Evolutionary conservation across 2,888 invertebrate species (phyloP).

Genomic region (Caenorhabditis plicata): DNA sequence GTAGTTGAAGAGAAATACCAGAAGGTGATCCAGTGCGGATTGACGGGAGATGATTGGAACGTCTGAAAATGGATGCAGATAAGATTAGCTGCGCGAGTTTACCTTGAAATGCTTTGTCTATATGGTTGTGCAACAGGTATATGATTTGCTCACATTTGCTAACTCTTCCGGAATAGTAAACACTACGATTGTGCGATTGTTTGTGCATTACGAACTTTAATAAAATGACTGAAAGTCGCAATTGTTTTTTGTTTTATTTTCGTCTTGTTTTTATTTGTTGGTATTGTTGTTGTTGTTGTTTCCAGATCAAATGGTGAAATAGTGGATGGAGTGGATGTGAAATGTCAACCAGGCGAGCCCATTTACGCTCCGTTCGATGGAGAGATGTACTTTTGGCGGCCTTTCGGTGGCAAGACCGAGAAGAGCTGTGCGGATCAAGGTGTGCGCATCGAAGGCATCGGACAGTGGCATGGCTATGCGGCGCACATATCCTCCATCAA

Average conservation of each 20-base stretch:
- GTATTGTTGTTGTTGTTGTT: background rate
- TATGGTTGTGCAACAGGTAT: conserved; percentile 22
- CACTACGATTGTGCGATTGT: too few species aligned
- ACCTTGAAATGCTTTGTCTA: conserved; percentile 34
- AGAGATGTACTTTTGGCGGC: conserved; percentile 51
- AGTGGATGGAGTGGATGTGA: conserved; percentile 46
- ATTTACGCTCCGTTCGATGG: conserved; percentile 60
- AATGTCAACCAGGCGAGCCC: conserved; percentile 30
- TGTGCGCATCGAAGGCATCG: conserved; percentile 61
- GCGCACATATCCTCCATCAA: conserved; percentile 60
- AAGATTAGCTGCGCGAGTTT: background rate
- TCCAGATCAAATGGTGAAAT: conserved; percentile 45
- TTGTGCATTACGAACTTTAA: too few species aligned
- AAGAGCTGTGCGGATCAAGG: conserved; percentile 61
- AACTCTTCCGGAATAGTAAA: conserved; percentile 6
- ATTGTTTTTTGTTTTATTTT: conserved; percentile 1
- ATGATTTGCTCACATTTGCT: conserved; percentile 16
- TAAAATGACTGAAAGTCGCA: too few species aligned
- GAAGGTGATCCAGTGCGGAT: conserved; percentile 13
- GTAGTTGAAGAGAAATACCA: conserved; percentile 14
- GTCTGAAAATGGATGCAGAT: conserved; percentile 9
- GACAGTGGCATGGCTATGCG: conserved; percentile 65
- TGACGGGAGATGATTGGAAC: conserved; percentile 18
- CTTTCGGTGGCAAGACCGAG: conserved; percentile 43
- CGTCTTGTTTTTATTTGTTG: background rate